A percentile compares a stretch with the other conserved stretches of the same genome.
Evolutionary conservation across 2,888 invertebrate genomes (phyloP).

Genomic region (Pelosia muscerda): DNA sequence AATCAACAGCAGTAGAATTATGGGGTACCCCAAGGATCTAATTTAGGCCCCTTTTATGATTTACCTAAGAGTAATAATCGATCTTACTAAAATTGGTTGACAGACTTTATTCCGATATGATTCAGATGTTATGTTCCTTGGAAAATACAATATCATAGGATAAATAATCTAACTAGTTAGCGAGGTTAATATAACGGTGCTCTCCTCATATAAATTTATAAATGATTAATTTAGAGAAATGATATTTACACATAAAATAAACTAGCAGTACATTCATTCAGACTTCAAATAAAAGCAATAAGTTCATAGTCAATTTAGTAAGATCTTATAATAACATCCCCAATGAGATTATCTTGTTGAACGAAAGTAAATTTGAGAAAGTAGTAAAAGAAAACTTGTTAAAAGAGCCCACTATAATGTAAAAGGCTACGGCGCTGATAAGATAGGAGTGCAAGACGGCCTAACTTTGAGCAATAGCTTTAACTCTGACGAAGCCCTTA

Average conservation of each 20-base stretch:
- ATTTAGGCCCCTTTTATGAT: no score
- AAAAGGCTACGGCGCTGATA: background rate
- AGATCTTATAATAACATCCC: background rate
- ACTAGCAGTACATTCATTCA: background rate
- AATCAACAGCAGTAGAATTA: no score
- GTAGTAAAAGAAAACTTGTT: slow-evolving; percentile 1
- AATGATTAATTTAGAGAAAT: no score
- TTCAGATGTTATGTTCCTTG: no score
- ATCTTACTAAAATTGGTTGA: no score
- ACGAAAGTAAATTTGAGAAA: slow-evolving; percentile 2
- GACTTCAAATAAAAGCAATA: background rate
- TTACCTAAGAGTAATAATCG: no score
- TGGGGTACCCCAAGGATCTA: no score
- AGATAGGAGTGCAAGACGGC: background rate
- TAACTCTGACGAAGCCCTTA: background rate
- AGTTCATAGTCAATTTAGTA: background rate
- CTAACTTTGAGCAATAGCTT: slow-evolving; percentile 1
- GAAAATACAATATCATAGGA: no score
- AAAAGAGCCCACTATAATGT: slow-evolving; percentile 3
- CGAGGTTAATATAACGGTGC: no score
- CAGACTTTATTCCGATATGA: no score
- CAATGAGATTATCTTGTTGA: background rate
- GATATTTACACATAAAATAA: background rate
- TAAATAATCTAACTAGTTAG: no score
- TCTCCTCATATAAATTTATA: no score